A percentile compares a stretch with the other conserved stretches of the same genome.
phyloP scores from a whole-genome alignment of 2,797 vertebrate genomes.

The Oceanodroma leucorhoa region DNA sequence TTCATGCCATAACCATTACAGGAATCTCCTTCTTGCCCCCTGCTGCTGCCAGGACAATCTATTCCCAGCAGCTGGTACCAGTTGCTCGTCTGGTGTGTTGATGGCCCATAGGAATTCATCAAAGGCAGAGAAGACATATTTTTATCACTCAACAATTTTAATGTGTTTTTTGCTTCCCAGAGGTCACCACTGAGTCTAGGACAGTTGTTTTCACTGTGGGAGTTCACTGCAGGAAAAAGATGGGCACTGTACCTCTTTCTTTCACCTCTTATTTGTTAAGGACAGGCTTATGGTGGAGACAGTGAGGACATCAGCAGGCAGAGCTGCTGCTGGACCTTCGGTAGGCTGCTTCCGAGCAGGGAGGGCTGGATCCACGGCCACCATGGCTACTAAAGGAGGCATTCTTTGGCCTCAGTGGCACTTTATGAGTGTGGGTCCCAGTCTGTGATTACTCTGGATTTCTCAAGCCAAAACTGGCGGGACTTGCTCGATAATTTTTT shows the following conservation, averaged over 20 bases:
- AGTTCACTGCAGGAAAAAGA: neutral
- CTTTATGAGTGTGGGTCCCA: neutral
- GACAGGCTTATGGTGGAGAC: neutral
- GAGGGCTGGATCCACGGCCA: neutral
- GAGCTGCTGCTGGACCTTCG: neutral
- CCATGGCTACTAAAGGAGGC: neutral
- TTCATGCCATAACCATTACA: neutral
- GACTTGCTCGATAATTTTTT: neutral
- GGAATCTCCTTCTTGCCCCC: neutral
- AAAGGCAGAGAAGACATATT: neutral
- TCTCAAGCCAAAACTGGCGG: neutral
- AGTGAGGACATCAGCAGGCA: neutral
- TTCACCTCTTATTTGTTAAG: neutral
- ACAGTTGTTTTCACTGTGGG: neutral
- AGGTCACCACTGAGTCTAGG: neutral
- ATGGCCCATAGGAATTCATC: neutral
- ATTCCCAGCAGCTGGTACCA: neutral
- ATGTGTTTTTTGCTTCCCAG: neutral
- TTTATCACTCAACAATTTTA: neutral
- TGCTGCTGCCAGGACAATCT: neutral
- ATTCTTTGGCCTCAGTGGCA: neutral
- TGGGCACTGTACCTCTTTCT: neutral
- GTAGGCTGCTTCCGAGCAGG: neutral
- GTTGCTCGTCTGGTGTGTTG: neutral
- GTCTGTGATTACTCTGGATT: neutral